Evolutionary conservation across 2,888 invertebrate genomes (phyloP).

Genomic region (Danaus chrysippus): DNA sequence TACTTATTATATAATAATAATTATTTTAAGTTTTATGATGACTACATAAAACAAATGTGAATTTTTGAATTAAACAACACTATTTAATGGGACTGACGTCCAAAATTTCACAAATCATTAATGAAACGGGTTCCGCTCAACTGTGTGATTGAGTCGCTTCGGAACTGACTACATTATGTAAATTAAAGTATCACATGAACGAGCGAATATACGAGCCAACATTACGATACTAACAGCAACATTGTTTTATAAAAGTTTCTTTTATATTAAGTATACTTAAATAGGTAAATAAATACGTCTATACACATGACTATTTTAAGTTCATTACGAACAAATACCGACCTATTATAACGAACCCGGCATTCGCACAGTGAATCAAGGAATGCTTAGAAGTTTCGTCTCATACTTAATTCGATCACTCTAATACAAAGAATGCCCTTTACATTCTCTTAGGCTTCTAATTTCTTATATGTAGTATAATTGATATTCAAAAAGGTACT

Average conservation of each 20-base stretch:
- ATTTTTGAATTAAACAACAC: no score
- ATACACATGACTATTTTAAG: neutral
- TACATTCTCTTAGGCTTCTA: no score
- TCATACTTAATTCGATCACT: no score
- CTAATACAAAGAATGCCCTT: no score
- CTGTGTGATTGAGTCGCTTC: constrained; percentile 5
- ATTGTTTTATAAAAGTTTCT: neutral
- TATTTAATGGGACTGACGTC: neutral
- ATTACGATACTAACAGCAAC: neutral
- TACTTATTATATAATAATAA: no score
- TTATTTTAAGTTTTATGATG: no score
- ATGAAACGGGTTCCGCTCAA: neutral
- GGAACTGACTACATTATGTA: constrained; percentile 4
- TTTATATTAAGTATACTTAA: neutral
- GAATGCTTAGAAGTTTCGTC: no score
- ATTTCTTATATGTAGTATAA: no score
- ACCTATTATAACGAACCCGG: no score
- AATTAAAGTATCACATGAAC: constrained; percentile 5
- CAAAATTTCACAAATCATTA: neutral
- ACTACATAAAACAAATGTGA: no score
- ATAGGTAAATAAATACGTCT: neutral
- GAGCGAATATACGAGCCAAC: neutral
- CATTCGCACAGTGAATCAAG: no score
- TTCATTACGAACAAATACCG: neutral
- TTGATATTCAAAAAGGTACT: no score